Conservation (phyloP, 2,113 vertebrate genomes). For the Daboia siamensis region DNA sequence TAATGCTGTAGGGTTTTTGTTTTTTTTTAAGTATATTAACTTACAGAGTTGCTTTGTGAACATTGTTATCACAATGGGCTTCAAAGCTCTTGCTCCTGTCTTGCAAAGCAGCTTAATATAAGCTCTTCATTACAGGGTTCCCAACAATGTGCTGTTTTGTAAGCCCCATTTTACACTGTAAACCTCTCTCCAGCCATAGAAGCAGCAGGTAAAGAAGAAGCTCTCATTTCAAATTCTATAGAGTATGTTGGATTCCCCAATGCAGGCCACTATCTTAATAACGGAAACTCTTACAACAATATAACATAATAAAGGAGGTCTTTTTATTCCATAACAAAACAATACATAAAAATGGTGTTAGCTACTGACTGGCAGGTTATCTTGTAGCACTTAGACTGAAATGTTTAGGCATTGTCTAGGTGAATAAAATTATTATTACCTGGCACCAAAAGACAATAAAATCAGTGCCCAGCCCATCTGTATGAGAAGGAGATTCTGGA, state of each 20-base stretch:
- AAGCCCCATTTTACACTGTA: neutral
- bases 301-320: neutral
- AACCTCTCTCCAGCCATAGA: neutral
- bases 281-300: neutral
- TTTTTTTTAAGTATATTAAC: neutral
- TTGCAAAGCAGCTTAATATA: neutral
- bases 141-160: neutral
- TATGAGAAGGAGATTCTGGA: neutral
- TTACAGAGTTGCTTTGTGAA: neutral
- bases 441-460: neutral
- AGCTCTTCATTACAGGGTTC: neutral
- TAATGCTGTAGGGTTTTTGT: neutral
- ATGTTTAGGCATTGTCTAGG: neutral
- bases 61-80: neutral
- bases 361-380: neutral
- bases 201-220: neutral
- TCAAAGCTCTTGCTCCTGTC: neutral
- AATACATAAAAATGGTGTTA: neutral
- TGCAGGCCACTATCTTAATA: neutral
- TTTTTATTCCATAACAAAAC: neutral
- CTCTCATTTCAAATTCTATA: too few relatives aligned
- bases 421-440: neutral
- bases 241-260: neutral
- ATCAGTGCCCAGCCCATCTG: neutral
- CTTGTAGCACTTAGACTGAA: neutral